A percentile compares a stretch with the other conserved stretches of the same genome.
Conservation (phyloP, 2,888 invertebrate species). For the Apotomis betuletana region DNA sequence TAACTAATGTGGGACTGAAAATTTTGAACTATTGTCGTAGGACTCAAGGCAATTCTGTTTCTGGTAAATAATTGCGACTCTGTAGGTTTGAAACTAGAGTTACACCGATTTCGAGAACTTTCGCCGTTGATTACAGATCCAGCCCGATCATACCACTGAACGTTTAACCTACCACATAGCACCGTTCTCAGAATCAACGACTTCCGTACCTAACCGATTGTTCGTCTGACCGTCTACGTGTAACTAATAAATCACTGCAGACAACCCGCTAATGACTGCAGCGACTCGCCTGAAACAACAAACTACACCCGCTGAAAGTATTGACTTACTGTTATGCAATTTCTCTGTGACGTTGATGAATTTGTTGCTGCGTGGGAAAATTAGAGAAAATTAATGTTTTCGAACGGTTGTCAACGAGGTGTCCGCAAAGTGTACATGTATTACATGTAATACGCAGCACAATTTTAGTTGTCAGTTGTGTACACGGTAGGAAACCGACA, state of each 20-base stretch:
- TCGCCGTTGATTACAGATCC: too few species aligned
- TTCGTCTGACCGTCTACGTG: slow-evolving; percentile 25
- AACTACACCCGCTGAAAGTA: slow-evolving; percentile 11
- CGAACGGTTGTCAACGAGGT: too few species aligned
- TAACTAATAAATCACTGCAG: slow-evolving; percentile 54
- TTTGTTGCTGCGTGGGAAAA: slow-evolving; percentile 20
- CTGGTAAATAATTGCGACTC: too few species aligned
- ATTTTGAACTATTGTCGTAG: too few species aligned
- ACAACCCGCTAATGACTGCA: slow-evolving; percentile 56
- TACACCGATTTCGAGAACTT: too few species aligned
- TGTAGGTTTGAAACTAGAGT: too few species aligned
- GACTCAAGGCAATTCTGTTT: too few species aligned
- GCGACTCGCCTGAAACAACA: slow-evolving; percentile 54
- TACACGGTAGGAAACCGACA: too few species aligned
- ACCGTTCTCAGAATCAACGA: neutral
- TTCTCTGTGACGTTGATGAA: slow-evolving; percentile 33
- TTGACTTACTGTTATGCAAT: slow-evolving; percentile 30
- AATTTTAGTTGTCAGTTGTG: too few species aligned
- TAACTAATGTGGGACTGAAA: too few species aligned
- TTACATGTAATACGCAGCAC: neutral
- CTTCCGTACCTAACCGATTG: neutral
- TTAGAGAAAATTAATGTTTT: neutral
- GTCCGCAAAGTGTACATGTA: neutral
- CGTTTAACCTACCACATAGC: neutral
- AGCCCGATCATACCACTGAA: too few species aligned